A percentile compares a stretch with the other conserved stretches of the same genome.
Conservation (phyloP, 2,797 vertebrate species). For the Geotrypetes seraphini region DNA sequence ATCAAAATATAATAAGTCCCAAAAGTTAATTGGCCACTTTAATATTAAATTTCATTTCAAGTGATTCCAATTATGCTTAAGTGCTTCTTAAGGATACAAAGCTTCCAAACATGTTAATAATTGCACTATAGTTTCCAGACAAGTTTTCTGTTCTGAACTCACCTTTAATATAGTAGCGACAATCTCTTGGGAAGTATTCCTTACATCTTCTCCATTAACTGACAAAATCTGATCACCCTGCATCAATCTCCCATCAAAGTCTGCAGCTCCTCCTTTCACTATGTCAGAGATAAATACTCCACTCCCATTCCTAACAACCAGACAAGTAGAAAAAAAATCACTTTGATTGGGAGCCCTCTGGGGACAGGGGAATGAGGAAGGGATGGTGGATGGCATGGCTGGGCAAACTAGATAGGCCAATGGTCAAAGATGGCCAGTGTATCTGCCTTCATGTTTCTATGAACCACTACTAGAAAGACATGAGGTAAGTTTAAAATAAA, state of each 20-base stretch:
- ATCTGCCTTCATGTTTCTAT: no score
- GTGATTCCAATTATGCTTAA: constrained; percentile 6
- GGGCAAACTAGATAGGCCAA: no score
- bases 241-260: constrained; percentile 84
- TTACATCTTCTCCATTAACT: constrained; percentile 80
- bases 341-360: no score
- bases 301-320: constrained; percentile 70
- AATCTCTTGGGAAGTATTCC: constrained; percentile 76
- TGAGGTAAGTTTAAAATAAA: no score
- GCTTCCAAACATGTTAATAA: constrained; percentile 9
- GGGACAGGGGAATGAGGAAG: no score
- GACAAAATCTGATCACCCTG: constrained; percentile 90
- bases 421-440: no score
- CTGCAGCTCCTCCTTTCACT: constrained; percentile 86
- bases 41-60: no score
- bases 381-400: no score
- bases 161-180: constrained; percentile 89
- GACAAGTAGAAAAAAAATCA: no score
- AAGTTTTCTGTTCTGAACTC: constrained; percentile 18
- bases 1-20: no score
- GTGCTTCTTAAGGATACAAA: constrained; percentile 20
- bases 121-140: background rate
- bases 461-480: no score
- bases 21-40: no score
- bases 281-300: constrained; percentile 93